phyloP scores from a whole-genome alignment of 2,113 vertebrate genomes.

The Pundamilia nyererei region DNA sequence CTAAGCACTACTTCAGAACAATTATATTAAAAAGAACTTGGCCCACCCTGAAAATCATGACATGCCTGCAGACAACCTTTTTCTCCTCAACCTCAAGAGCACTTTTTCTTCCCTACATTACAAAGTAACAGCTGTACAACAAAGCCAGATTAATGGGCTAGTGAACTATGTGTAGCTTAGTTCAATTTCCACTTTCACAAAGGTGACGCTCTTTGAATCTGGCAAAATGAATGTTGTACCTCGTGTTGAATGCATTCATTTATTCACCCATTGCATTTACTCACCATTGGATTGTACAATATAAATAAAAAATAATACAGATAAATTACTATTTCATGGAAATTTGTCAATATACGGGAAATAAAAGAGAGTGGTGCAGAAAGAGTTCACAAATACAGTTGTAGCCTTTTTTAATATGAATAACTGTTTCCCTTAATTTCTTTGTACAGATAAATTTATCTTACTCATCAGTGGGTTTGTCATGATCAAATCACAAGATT shows the following conservation, averaged over 20 bases:
- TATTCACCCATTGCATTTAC: neutral
- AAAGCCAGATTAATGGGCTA: rapidly evolving
- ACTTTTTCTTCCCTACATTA: neutral
- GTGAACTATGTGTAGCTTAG: neutral
- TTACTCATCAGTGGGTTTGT: neutral
- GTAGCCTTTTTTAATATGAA: neutral
- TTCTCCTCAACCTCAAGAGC: neutral
- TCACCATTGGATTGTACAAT: neutral
- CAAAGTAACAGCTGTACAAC: neutral
- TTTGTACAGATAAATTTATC: neutral
- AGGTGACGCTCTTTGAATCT: neutral
- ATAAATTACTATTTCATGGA: neutral
- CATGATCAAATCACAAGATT: neutral
- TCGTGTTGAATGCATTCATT: neutral
- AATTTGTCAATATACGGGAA: neutral
- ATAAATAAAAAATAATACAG: neutral
- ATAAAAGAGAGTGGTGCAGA: neutral
- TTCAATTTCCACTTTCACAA: neutral
- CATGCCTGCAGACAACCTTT: neutral
- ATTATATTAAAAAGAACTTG: neutral
- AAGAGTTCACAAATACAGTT: neutral
- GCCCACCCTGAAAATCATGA: neutral
- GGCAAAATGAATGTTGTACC: rapidly evolving
- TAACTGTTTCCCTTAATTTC: neutral
- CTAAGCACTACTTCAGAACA: neutral